A percentile compares a stretch with the other conserved stretches of the same genome.
These are phyloP conservation scores for Macrocentrus cingulum DNA, from an alignment of 1,140 invertebrate genomes.

Conservation along the genomic window DNA sequence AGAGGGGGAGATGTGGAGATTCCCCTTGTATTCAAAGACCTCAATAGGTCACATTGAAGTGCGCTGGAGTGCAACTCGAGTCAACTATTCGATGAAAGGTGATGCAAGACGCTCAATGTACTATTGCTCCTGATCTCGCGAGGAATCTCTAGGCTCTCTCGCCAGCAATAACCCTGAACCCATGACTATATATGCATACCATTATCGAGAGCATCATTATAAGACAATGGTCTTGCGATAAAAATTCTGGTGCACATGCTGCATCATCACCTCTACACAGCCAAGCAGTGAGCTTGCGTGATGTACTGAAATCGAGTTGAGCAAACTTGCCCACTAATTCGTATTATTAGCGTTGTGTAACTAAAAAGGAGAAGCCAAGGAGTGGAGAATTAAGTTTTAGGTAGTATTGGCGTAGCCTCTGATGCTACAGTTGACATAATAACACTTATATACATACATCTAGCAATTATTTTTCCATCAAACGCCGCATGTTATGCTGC, in stretches of 20 bases:
- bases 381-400: not conserved
- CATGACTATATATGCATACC: not conserved
- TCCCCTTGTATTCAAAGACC: constrained; percentile 19
- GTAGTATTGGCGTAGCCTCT: not conserved
- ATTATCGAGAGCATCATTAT: not conserved
- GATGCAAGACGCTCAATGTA: constrained; percentile 15
- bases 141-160: constrained; percentile 2
- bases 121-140: constrained; percentile 10
- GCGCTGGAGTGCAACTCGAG: constrained; percentile 19
- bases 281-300: not conserved
- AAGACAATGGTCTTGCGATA: too few relatives aligned
- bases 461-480: constrained; percentile 17
- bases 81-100: constrained; percentile 28
- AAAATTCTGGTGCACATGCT: too few relatives aligned
- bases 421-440: constrained; percentile 13
- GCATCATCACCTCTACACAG: too few relatives aligned
- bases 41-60: constrained; percentile 28
- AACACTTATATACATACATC: too few relatives aligned
- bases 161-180: not conserved
- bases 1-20: constrained; percentile 17
- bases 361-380: not conserved
- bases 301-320: not conserved
- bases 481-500: too few relatives aligned
- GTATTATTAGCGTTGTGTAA: constrained; percentile 1
- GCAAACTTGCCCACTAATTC: constrained; percentile 1